These are phyloP conservation scores for Allygus modestus DNA, from an alignment of 2,888 invertebrate genomes.

Conservation along the genomic window DNA sequence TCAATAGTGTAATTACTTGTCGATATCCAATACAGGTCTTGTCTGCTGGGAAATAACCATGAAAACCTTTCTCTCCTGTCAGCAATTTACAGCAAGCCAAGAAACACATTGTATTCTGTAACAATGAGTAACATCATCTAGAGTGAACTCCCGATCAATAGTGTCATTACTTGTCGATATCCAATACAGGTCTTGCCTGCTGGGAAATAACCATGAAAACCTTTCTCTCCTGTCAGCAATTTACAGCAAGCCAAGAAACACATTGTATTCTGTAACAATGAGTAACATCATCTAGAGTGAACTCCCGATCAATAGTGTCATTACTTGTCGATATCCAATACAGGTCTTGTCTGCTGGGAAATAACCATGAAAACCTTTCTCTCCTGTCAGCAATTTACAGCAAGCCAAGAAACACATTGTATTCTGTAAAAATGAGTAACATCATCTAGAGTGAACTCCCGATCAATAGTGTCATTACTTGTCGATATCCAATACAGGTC, in stretches of 20 bases:
- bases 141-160: not conserved
- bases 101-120: not conserved
- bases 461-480: not conserved
- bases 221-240: not conserved
- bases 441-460: not conserved
- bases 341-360: constrained; percentile 18
- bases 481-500: constrained; percentile 1
- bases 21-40: constrained; percentile 1
- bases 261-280: not conserved
- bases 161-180: not conserved
- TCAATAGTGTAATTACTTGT: not conserved
- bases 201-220: constrained; percentile 42
- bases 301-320: not conserved
- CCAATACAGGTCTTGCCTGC: constrained; percentile 4
- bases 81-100: not conserved
- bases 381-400: not conserved
- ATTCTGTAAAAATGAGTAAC: not conserved
- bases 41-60: constrained; percentile 40
- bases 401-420: not conserved
- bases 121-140: not conserved
- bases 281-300: not conserved
- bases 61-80: not conserved
- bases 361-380: constrained; percentile 30
- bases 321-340: not conserved
- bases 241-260: not conserved